A percentile compares a stretch with the other conserved stretches of the same genome.
phyloP scores from a whole-genome alignment of 1,140 invertebrate species.

The Akabosia matsudoensis region DNA sequence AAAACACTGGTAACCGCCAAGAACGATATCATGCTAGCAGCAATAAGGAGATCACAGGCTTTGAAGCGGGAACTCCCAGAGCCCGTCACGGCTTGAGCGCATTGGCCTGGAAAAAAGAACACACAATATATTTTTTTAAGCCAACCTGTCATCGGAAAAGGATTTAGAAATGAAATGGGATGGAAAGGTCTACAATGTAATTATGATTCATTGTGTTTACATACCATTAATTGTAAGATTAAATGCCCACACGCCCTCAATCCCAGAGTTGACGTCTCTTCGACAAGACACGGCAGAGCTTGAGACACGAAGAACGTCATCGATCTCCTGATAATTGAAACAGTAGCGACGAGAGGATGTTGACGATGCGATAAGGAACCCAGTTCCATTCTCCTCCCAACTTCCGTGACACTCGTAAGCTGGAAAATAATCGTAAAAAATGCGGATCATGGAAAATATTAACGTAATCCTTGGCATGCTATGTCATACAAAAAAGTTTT shows the following conservation, averaged over 20 bases:
- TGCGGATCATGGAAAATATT: slow-evolving; percentile 6
- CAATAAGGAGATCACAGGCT: slow-evolving; percentile 37
- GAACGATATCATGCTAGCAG: slow-evolving; percentile 23
- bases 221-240: slow-evolving; percentile 60
- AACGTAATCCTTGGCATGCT: not conserved
- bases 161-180: not conserved
- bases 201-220: slow-evolving; percentile 32
- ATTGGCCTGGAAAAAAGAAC: slow-evolving; percentile 30
- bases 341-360: slow-evolving; percentile 45
- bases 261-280: slow-evolving; percentile 52
- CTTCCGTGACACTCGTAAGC: slow-evolving; percentile 80
- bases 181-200: not conserved
- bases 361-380: slow-evolving; percentile 58
- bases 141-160: not conserved
- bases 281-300: slow-evolving; percentile 59
- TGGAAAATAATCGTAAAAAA: slow-evolving; percentile 52
- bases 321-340: slow-evolving; percentile 46
- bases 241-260: slow-evolving; percentile 55
- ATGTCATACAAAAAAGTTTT: not conserved
- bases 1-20: slow-evolving; percentile 11
- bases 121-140: not conserved
- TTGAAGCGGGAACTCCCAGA: slow-evolving; percentile 3
- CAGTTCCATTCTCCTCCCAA: slow-evolving; percentile 67
- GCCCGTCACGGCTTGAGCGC: slow-evolving; percentile 41
- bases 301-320: slow-evolving; percentile 54